Base-by-base conservation (phyloP, 2,797 vertebrate genomes). In the Dallia pectoralis region DNA sequence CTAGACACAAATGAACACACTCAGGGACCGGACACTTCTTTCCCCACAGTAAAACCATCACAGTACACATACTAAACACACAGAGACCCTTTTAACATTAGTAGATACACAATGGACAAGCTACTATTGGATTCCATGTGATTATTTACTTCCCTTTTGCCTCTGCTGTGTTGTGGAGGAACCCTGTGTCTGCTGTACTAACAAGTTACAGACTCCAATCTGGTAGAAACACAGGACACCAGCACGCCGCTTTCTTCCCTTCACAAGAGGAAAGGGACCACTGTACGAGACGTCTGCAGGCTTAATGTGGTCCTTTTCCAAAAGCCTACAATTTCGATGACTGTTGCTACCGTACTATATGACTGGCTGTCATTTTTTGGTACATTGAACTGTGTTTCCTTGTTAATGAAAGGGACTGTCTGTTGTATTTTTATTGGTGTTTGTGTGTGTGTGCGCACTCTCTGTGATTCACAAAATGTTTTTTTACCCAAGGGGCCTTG, bases 1-100 rank as follows among this genome's bases (percentile, higher is more conserved):
- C 82, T 93, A 79, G 76, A 75, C 49, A 92, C 88, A 90, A 86
- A 88, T 78, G 77, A 76, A 74, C 78, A 86, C 68, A 22, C 49
- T 70, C 68, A 70, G 68, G 68, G 68, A 70, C 67, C 49, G 44
- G 30, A 47, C 49, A 59, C 68, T 53, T 12, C 14, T 32, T 61
- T 62, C 36, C 27, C 22, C 44, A 44, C 47, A 74, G 11, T 47
- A 22, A 44, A 36, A 67, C 40, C 79, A 77, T 80, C 75, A 36
- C 12, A 30, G 18, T 65, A 6, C 14, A 33, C 32, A n/a, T 22
- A 4, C 15, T 65, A 36, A 18, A 65, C 32, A 65, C 18, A 65
- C 29, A 64, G 27, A 19, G 18, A n/a, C n/a, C 4, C 19, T 8
- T 29, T 65, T 33, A 18, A 14, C 32, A 2, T 33, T 19, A 36